These are phyloP conservation scores for Boulengeromyrus knoepffleri DNA, from an alignment of 2,113 vertebrate genomes.

Conservation along the genomic window DNA sequence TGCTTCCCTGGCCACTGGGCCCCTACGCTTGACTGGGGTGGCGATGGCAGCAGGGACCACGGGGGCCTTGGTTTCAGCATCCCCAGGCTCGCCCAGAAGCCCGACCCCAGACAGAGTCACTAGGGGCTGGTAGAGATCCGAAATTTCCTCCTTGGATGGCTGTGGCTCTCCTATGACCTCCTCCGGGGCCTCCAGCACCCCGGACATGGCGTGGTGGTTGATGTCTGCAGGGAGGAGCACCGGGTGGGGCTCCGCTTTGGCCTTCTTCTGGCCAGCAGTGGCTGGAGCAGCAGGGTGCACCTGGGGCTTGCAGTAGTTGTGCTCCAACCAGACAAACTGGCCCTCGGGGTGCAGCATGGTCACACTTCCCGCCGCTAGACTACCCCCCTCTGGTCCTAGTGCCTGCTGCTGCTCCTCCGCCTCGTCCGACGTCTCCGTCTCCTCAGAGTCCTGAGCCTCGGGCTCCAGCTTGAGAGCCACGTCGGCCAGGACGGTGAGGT, in stretches of 20 bases:
- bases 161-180: conserved; percentile 61
- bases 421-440: conserved; percentile 72
- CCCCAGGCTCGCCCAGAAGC: conserved; percentile 42
- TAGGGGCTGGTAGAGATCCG: conserved; percentile 35
- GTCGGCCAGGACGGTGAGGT: conserved; percentile 71
- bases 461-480: conserved; percentile 72
- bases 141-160: conserved; percentile 38
- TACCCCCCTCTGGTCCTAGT: conserved; percentile 43
- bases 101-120: conserved; percentile 31
- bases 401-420: conserved; percentile 61
- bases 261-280: conserved; percentile 34
- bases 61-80: conserved; percentile 26
- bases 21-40: conserved; percentile 52
- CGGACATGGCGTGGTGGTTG: conserved; percentile 53
- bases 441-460: conserved; percentile 66
- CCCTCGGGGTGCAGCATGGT: conserved; percentile 43
- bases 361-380: conserved; percentile 29
- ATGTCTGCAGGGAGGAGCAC: conserved; percentile 57
- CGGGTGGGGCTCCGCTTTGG: conserved; percentile 49
- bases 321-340: conserved; percentile 66
- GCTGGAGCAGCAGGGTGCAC: conserved; percentile 31
- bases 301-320: conserved; percentile 74
- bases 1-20: conserved; percentile 29
- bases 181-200: conserved; percentile 65
- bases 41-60: conserved; percentile 1